Evolutionary conservation across 1,140 invertebrate genomes (phyloP).

Genomic region (Bombus pascuorum): DNA sequence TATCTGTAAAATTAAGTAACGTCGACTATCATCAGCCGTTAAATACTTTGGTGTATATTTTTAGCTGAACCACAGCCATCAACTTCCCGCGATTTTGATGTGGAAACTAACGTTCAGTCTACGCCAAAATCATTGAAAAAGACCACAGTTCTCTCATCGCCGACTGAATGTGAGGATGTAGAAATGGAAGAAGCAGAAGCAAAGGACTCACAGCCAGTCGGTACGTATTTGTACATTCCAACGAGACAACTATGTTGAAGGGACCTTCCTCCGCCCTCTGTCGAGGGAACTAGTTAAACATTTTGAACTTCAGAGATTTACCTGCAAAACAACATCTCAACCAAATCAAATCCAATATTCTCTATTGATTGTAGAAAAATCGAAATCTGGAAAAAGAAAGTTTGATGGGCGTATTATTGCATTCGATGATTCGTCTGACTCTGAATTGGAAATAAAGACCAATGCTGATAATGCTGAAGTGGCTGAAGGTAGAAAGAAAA

Average conservation of each 20-base stretch:
- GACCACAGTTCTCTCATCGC: neutral
- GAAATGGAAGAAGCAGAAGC: neutral
- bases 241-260: neutral
- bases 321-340: neutral
- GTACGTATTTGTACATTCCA: slow-evolving; percentile 4
- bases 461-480: neutral
- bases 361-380: neutral
- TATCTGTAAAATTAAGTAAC: neutral
- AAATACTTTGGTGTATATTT: neutral
- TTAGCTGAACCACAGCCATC: slow-evolving; percentile 41
- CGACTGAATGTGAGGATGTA: neutral
- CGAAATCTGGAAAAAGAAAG: neutral
- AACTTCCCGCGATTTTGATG: slow-evolving; percentile 13
- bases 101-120: neutral
- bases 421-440: slow-evolving; percentile 61
- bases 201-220: neutral
- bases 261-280: slow-evolving; percentile 42
- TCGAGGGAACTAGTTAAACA: neutral
- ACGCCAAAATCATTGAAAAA: neutral
- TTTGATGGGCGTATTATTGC: slow-evolving; percentile 25
- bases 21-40: neutral
- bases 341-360: neutral
- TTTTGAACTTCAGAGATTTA: slow-evolving; percentile 12
- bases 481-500: slow-evolving; percentile 44
- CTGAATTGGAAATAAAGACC: slow-evolving; percentile 60